Base-by-base conservation (phyloP, 1,140 invertebrate species). In the Stegodyphus mimosarum region DNA sequence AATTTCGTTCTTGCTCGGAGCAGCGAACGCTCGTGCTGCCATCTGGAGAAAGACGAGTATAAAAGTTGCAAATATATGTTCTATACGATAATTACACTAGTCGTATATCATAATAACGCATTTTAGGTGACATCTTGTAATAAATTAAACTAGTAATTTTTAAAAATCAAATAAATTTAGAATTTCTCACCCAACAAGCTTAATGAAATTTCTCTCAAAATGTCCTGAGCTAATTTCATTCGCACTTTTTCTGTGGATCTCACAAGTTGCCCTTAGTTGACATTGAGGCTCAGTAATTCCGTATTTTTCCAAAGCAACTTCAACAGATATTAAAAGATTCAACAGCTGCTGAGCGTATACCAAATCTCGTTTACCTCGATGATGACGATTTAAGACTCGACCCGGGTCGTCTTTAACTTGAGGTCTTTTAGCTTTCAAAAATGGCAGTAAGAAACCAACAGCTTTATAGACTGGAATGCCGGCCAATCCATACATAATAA, bases 281-380 rank as follows among this genome's bases (percentile, higher is more conserved):
- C 83, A 85, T 17, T 85, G 83, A 1, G 83, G 83, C 15, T 85
- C 83, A 2, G 69, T 85, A 2, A 85, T 63, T 6, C 74, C 83
- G 17, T 77, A 85, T n/a, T 72, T 85, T 18, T 85, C 83, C 52
- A 85, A n/a, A 7, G 67, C 33, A 6, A 7, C 33, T 51, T 85
- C 83, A 2, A 85, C 75, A 7, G 83, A 71, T 33, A 85, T 63
- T 3, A 85, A 67, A 1, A 85, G 69, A 48, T 78, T 49, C 48
- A 85, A 52, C 69, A 85, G 15, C 49, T 85, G 83, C 13, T 85
- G 52, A 5, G 83, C 83, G 33, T 85, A 85, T 15, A 74, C 66
- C 15, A 85, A n/a, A 33, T 85, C 75, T 48, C 83, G 48, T 5
- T 63, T 85, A 1, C 33, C 18, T 55, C 83, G 66, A 10, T 48